phyloP scores from a whole-genome alignment of 2,888 invertebrate species.

The Suillia variegata region DNA sequence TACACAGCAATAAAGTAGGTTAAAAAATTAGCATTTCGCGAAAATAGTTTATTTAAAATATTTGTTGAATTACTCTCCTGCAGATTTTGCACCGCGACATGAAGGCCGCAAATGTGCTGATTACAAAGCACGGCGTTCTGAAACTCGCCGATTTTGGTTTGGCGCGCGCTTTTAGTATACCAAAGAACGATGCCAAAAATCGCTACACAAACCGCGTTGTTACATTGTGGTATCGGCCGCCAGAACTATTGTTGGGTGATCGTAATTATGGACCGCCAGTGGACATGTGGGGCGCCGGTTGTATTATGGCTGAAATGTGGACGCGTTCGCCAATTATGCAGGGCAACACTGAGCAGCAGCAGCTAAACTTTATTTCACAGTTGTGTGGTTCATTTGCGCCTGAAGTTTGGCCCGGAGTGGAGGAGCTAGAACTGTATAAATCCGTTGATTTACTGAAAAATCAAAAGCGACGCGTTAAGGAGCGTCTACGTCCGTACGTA shows the following conservation, averaged over 20 bases:
- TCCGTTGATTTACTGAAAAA: conserved; percentile 87
- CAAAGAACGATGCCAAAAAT: conserved; percentile 83
- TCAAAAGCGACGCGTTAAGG: conserved; percentile 85
- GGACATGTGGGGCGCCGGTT: conserved; percentile 97
- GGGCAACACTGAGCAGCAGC: conserved; percentile 96
- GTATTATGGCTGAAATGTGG: conserved; percentile 99
- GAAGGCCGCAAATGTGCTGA: conserved; percentile 98
- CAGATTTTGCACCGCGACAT: conserved; percentile 91
- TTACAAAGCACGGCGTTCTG: conserved; percentile 91
- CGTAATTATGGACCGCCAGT: conserved; percentile 96
- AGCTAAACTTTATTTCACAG: conserved; percentile 91
- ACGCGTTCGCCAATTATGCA: conserved; percentile 93
- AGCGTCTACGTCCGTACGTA: conserved; percentile 85
- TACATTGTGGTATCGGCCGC: conserved; percentile 89
- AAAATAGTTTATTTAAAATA: conserved; percentile 9
- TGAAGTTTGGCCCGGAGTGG: conserved; percentile 91
- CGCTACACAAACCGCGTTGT: conserved; percentile 98
- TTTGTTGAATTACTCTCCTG: background rate
- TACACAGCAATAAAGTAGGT: conserved; percentile 88
- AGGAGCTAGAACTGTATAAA: conserved; percentile 83
- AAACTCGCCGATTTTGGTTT: conserved; percentile 98
- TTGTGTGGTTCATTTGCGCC: conserved; percentile 95
- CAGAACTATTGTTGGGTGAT: conserved; percentile 70
- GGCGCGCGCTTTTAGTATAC: conserved; percentile 89
- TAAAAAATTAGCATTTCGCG: background rate